Evolutionary conservation across 2,797 vertebrate genomes (phyloP).

Genomic region (Lacerta agilis): DNA sequence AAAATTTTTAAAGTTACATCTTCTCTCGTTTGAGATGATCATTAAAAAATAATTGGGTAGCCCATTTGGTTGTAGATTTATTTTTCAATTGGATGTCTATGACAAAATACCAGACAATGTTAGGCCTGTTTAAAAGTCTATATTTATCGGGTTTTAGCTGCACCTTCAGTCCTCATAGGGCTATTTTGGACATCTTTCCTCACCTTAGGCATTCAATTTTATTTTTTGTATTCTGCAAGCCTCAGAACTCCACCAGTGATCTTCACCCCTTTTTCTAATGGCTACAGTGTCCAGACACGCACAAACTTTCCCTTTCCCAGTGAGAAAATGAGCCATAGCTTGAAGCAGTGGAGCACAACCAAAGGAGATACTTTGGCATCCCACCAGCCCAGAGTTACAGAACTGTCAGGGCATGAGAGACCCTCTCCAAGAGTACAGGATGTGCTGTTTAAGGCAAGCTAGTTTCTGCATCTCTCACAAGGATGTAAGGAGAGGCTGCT

Average conservation of each 20-base stretch:
- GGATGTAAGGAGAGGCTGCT: too few species aligned
- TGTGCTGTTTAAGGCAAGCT: not conserved
- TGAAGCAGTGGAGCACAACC: not conserved
- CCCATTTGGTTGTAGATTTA: accelerated
- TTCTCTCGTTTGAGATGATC: accelerated
- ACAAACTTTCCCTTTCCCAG: not conserved
- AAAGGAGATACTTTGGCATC: not conserved
- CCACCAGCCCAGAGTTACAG: not conserved
- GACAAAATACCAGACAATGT: not conserved
- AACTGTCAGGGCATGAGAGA: not conserved
- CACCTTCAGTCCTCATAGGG: too few species aligned
- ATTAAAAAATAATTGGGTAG: accelerated
- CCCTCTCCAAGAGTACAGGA: too few species aligned
- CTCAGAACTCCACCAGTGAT: not conserved
- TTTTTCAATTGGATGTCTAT: not conserved
- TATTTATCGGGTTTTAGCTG: not conserved
- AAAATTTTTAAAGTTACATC: not conserved
- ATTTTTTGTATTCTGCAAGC: too few species aligned
- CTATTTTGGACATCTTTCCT: too few species aligned
- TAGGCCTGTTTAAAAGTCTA: not conserved
- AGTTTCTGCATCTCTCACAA: too few species aligned
- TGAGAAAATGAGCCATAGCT: not conserved
- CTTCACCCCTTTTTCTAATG: not conserved
- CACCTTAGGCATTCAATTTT: too few species aligned
- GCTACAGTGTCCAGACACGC: not conserved